Conservation (phyloP, 2,113 vertebrate genomes). For the Antechinus flavipes region DNA sequence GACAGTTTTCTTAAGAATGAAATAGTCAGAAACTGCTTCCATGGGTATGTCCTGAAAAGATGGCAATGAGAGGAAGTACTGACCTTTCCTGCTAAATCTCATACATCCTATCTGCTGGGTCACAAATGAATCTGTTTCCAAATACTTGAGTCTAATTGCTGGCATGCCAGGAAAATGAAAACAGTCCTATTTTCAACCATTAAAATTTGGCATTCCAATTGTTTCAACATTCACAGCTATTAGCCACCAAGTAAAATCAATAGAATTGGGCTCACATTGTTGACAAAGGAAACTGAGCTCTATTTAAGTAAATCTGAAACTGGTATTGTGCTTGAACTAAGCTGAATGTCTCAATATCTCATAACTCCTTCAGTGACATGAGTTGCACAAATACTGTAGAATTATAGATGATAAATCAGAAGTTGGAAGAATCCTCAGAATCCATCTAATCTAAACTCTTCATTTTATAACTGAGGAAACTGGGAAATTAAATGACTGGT, state of each 20-base stretch:
- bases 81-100: slow-evolving; percentile 19
- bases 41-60: background rate
- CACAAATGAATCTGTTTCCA: slow-evolving; percentile 49
- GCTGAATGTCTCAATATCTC: background rate
- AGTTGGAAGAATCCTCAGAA: background rate
- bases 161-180: slow-evolving; percentile 21
- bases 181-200: background rate
- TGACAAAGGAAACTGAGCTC: background rate
- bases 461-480: background rate
- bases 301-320: background rate
- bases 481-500: background rate
- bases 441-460: background rate
- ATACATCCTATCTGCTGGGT: slow-evolving; percentile 9
- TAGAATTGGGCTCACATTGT: background rate
- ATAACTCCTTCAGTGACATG: background rate
- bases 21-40: background rate
- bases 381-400: background rate
- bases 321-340: background rate
- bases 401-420: background rate
- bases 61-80: background rate
- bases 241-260: background rate
- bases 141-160: slow-evolving; percentile 45
- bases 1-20: slow-evolving; percentile 35
- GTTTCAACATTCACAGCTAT: background rate
- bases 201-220: background rate